Evolutionary conservation across 1,140 invertebrate genomes (phyloP).

Genomic region (Heterodera schachtii): DNA sequence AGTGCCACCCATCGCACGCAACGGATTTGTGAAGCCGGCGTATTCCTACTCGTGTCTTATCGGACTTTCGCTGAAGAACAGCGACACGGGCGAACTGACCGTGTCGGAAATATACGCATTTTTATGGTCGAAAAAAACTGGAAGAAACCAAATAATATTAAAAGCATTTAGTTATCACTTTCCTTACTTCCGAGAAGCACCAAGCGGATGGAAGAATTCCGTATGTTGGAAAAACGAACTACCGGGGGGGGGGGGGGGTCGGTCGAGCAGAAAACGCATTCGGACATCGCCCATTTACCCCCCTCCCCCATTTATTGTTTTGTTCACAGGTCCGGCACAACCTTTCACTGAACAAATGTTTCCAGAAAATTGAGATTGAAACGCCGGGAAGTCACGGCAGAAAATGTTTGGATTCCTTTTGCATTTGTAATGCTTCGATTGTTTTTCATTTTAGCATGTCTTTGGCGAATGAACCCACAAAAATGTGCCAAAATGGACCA

Average conservation of each 20-base stretch:
- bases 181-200: conserved; percentile 71
- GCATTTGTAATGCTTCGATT: background rate
- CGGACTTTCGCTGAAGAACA: conserved; percentile 94
- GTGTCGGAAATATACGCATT: conserved; percentile 98
- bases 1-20: conserved; percentile 56
- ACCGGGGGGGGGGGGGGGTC: too few species aligned
- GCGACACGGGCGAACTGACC: conserved; percentile 85
- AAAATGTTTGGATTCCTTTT: conserved; percentile 19
- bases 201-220: conserved; percentile 72
- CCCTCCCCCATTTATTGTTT: too few species aligned
- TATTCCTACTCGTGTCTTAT: conserved; percentile 97
- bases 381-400: conserved; percentile 41
- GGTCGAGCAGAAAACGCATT: too few species aligned
- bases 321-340: conserved; percentile 67
- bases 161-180: conserved; percentile 66
- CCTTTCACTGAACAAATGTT: conserved; percentile 71
- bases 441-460: conserved; percentile 33
- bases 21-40: conserved; percentile 87
- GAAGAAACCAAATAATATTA: background rate
- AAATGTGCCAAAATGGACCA: conserved; percentile 48
- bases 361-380: conserved; percentile 71
- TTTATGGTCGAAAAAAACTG: conserved; percentile 76
- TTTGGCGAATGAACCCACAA: conserved; percentile 45
- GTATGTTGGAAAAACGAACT: conserved; percentile 29
- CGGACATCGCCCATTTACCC: too few species aligned